These are phyloP conservation scores for Geopemphigus sp. DNA, from an alignment of 1,140 invertebrate species.

Conservation along the genomic window DNA sequence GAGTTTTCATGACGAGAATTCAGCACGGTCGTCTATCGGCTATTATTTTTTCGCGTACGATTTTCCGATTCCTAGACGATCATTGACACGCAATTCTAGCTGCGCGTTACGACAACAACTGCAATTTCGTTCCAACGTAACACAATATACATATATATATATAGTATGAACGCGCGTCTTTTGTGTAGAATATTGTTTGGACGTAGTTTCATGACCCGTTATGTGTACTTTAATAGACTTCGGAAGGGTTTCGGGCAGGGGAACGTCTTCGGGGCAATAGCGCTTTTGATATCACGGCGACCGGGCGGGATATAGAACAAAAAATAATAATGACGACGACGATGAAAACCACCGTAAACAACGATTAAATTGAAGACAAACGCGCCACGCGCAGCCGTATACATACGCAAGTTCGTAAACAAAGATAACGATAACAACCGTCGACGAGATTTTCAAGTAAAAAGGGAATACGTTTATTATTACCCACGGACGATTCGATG, in stretches of 20 bases:
- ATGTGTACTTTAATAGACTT: background rate
- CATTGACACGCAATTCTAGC: background rate
- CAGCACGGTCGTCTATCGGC: background rate
- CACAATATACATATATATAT: background rate
- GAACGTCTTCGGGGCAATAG: too few relatives aligned
- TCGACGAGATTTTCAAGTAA: background rate
- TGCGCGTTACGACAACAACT: background rate
- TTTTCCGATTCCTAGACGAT: background rate
- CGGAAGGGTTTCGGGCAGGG: background rate
- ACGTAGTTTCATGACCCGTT: background rate
- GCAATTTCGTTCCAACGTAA: background rate
- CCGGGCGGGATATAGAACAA: background rate
- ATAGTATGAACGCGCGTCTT: background rate
- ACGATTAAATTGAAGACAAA: background rate
- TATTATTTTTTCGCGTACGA: background rate
- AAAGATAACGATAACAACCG: too few relatives aligned
- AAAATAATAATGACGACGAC: background rate
- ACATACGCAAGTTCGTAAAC: too few relatives aligned
- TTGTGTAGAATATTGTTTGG: background rate
- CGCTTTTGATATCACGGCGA: too few relatives aligned
- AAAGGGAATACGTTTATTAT: too few relatives aligned
- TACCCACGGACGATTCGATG: too few relatives aligned
- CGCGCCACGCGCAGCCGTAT: background rate
- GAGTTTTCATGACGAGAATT: conserved; percentile 4
- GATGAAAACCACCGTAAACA: background rate